phyloP scores from a whole-genome alignment of 2,888 invertebrate species.

The Melieria omissa region DNA sequence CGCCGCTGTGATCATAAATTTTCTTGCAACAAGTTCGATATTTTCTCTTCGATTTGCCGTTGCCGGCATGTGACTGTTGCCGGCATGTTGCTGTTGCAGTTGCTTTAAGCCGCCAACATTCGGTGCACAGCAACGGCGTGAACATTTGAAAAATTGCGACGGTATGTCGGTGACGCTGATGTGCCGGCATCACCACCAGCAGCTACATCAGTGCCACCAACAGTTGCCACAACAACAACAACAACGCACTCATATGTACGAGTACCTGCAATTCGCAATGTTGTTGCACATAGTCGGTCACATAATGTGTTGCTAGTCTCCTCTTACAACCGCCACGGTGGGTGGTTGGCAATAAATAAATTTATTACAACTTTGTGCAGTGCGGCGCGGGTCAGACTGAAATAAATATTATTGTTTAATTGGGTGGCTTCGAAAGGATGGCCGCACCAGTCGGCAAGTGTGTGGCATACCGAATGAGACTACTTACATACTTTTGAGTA shows the following conservation, averaged over 20 bases:
- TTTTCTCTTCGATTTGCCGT: constrained; percentile 28
- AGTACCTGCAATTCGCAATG: constrained; percentile 1
- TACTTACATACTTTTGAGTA: too few species aligned
- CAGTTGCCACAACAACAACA: background rate
- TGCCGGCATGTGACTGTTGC: constrained; percentile 12
- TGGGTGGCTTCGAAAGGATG: too few species aligned
- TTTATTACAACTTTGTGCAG: constrained; percentile 17
- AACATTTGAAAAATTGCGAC: background rate
- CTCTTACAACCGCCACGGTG: constrained; percentile 24
- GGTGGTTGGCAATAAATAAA: constrained; percentile 32
- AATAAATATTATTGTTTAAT: too few species aligned
- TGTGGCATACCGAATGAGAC: too few species aligned
- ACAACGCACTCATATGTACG: too few species aligned
- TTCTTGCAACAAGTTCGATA: constrained; percentile 29
- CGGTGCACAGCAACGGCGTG: background rate
- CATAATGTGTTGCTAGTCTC: constrained; percentile 10
- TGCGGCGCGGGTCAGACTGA: too few species aligned
- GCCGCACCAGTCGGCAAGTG: too few species aligned
- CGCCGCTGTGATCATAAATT: constrained; percentile 35
- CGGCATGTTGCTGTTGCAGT: background rate
- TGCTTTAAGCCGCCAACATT: constrained; percentile 1
- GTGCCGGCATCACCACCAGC: background rate
- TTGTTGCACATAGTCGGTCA: background rate
- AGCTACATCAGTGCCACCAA: background rate
- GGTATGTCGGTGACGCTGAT: background rate